Evolutionary conservation across 2,113 vertebrate genomes (phyloP).

Genomic region (Trinectes maculatus): DNA sequence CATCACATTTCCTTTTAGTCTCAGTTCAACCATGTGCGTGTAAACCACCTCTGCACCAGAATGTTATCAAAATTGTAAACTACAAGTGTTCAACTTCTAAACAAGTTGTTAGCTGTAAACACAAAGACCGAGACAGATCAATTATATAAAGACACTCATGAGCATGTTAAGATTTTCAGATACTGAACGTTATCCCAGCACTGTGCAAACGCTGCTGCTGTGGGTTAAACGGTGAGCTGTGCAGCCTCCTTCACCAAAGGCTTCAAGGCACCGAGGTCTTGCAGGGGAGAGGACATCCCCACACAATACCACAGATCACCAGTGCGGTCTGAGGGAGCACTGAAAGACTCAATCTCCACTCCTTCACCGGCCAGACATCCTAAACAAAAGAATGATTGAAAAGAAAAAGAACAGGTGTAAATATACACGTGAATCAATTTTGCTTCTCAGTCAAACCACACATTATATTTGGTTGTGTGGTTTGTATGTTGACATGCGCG

Average conservation of each 20-base stretch:
- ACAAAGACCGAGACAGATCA: conserved; percentile 23
- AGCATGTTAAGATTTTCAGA: conserved; percentile 27
- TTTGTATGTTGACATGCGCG: too few species aligned
- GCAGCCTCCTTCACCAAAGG: conserved; percentile 79
- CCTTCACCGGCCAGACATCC: conserved; percentile 83
- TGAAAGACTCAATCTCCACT: conserved; percentile 87
- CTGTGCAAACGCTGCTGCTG: neutral
- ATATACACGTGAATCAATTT: too few species aligned
- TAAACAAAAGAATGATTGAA: conserved; percentile 62
- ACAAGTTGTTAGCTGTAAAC: conserved; percentile 60
- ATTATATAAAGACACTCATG: conserved; percentile 9
- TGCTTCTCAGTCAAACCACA: too few species aligned
- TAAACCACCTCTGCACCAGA: conserved; percentile 40
- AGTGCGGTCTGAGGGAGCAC: conserved; percentile 72
- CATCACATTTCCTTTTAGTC: conserved; percentile 30
- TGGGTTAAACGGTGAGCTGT: conserved; percentile 82
- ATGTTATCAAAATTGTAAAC: conserved; percentile 56
- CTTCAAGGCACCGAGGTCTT: conserved; percentile 81
- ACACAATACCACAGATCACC: conserved; percentile 87
- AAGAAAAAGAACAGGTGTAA: conserved; percentile 10
- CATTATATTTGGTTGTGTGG: too few species aligned
- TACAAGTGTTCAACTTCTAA: conserved; percentile 38
- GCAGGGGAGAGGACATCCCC: conserved; percentile 82
- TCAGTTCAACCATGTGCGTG: conserved; percentile 34
- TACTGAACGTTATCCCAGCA: conserved; percentile 23